phyloP scores from a whole-genome alignment of 2,888 invertebrate species.

The Drosophila falleni region DNA sequence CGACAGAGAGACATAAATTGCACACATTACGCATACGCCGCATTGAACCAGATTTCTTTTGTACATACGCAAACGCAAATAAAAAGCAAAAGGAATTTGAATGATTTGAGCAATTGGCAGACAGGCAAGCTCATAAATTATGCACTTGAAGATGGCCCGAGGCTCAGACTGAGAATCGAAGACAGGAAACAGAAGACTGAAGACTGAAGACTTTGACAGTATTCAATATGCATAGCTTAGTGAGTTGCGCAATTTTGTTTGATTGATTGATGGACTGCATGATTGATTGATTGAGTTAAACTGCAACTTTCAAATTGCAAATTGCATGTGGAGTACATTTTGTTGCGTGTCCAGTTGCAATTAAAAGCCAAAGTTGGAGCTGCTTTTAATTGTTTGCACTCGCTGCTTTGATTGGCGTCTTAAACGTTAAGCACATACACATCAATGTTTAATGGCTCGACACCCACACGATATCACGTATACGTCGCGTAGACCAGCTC shows the following conservation, averaged over 20 bases:
- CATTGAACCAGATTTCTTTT: conserved; percentile 21
- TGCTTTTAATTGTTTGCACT: conserved; percentile 74
- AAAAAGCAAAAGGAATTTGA: conserved; percentile 12
- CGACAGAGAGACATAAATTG: conserved; percentile 47
- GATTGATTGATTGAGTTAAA: conserved; percentile 65
- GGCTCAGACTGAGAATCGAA: background rate
- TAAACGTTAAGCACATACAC: conserved; percentile 65
- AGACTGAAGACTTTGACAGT: conserved; percentile 49
- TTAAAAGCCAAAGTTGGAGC: conserved; percentile 65
- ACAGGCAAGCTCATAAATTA: conserved; percentile 64
- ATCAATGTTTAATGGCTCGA: conserved; percentile 63
- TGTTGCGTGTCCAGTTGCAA: conserved; percentile 70
- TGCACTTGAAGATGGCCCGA: conserved; percentile 37
- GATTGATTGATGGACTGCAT: conserved; percentile 53
- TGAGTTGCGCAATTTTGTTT: conserved; percentile 64
- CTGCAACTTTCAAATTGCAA: conserved; percentile 9
- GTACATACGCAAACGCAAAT: conserved; percentile 9
- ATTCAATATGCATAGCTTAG: conserved; percentile 72
- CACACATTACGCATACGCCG: conserved; percentile 45
- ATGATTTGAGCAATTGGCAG: conserved; percentile 38
- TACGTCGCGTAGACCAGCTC: conserved; percentile 24
- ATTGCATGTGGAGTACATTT: background rate
- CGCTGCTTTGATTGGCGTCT: conserved; percentile 66
- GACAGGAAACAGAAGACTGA: background rate
- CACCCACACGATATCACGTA: conserved; percentile 46